phyloP scores from a whole-genome alignment of 2,888 invertebrate species.

The Chrysolina haemoptera region DNA sequence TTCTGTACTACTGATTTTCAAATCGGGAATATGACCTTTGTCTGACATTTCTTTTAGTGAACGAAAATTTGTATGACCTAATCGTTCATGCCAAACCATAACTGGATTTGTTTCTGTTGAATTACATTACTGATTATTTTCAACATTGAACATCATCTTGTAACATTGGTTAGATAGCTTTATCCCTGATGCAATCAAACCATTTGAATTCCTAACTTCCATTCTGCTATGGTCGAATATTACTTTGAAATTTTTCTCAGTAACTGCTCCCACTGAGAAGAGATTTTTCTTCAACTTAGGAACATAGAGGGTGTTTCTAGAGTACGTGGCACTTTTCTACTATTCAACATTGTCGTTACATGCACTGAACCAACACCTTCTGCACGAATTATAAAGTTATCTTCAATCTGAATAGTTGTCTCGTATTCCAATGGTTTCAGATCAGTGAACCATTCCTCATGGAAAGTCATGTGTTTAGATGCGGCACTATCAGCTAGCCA shows the following conservation, averaged over 20 bases:
- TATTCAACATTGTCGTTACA: no score
- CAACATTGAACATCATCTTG: background rate
- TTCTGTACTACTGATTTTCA: background rate
- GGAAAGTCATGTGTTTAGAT: no score
- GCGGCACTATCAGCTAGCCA: no score
- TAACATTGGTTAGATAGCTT: background rate
- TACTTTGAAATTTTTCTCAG: no score
- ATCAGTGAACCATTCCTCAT: no score
- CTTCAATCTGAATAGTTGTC: slow-evolving; percentile 14
- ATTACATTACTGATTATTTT: background rate
- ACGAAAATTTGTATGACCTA: no score
- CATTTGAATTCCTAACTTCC: no score
- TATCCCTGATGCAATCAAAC: background rate
- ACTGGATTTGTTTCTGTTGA: background rate
- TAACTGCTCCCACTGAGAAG: no score
- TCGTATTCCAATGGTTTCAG: background rate
- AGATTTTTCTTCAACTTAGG: no score
- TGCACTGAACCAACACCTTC: background rate
- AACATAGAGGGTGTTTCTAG: no score
- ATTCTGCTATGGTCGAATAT: background rate
- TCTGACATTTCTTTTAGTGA: background rate
- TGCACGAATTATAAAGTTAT: background rate
- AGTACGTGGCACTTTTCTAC: no score
- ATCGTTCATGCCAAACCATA: background rate
- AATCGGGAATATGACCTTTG: no score